Conservation (phyloP, 1,140 invertebrate species). For the Marisa cornuarietis region DNA sequence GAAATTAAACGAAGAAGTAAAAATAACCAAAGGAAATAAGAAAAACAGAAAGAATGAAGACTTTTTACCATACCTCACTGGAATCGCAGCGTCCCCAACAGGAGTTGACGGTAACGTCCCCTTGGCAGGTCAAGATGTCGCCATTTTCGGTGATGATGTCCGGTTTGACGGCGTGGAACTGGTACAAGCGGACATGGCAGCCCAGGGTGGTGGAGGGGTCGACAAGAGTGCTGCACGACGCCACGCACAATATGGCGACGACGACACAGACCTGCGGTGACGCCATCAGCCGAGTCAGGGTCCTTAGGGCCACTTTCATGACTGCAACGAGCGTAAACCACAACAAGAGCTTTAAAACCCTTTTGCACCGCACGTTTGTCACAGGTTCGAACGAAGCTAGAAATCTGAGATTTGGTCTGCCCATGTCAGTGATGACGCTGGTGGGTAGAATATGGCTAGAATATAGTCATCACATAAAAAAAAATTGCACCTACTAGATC, state of each 20-base stretch:
- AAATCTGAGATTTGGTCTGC: too few relatives aligned
- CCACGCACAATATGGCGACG: not conserved
- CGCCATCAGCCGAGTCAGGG: not conserved
- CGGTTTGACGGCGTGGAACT: slow-evolving; percentile 35
- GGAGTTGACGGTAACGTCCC: slow-evolving; percentile 74
- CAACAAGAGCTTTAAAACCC: too few relatives aligned
- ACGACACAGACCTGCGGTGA: not conserved
- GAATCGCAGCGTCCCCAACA: slow-evolving; percentile 87
- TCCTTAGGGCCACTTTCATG: not conserved
- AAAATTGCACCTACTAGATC: too few relatives aligned
- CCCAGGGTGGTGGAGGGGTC: slow-evolving; percentile 32
- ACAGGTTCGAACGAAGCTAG: too few relatives aligned
- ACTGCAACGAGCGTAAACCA: not conserved
- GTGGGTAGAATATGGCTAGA: too few relatives aligned
- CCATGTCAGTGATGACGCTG: too few relatives aligned
- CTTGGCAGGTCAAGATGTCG: slow-evolving; percentile 76
- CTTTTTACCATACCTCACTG: slow-evolving; percentile 73
- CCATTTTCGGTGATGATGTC: slow-evolving; percentile 63
- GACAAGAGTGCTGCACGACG: slow-evolving; percentile 9
- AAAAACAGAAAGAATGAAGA: not conserved
- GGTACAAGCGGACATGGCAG: slow-evolving; percentile 64
- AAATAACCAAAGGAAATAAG: not conserved
- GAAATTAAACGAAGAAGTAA: not conserved
- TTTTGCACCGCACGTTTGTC: too few relatives aligned
- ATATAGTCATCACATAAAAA: too few relatives aligned